phyloP scores from a whole-genome alignment of 2,113 vertebrate species.

The Rhabdornis inornatus region DNA sequence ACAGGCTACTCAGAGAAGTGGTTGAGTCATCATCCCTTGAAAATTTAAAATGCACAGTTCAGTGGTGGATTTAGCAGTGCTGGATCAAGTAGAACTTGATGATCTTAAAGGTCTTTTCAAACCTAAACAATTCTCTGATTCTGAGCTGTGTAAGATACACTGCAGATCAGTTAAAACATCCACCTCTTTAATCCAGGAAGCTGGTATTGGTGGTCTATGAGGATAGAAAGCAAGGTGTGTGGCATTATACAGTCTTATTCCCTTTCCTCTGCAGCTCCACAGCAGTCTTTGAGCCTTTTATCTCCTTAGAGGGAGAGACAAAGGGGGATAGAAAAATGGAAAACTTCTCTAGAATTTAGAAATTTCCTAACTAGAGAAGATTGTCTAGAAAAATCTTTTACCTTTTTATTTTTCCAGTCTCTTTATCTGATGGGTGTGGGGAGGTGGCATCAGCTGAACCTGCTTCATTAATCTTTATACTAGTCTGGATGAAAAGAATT shows the following conservation, averaged over 20 bases:
- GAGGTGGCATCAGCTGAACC: neutral
- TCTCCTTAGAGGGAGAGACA: neutral
- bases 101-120: neutral
- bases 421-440: neutral
- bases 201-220: neutral
- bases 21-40: neutral
- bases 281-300: neutral
- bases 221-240: neutral
- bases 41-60: neutral
- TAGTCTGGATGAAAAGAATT: neutral
- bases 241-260: neutral
- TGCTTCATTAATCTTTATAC: neutral
- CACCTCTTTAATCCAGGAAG: neutral
- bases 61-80: neutral
- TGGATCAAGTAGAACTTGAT: neutral
- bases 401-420: neutral
- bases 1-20: neutral
- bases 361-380: neutral
- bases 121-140: neutral
- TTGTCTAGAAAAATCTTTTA: neutral
- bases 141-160: neutral
- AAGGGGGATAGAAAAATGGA: neutral
- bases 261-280: neutral
- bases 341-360: neutral
- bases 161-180: neutral